A percentile compares a stretch with the other conserved stretches of the same genome.
Evolutionary conservation across 2,888 invertebrate genomes (phyloP).

Genomic region (Hypena proboscidalis): DNA sequence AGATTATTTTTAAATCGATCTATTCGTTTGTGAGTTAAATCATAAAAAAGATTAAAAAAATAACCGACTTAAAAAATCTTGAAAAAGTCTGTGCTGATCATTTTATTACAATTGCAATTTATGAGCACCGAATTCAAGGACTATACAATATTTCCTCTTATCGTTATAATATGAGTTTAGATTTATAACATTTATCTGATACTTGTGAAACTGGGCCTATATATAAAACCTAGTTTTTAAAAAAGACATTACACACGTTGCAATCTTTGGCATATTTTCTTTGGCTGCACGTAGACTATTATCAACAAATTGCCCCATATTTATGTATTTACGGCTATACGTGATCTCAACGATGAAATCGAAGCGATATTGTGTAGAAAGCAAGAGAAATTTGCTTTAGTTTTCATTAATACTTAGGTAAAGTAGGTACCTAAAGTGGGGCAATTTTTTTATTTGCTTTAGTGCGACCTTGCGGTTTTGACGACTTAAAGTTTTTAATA

Average conservation of each 20-base stretch:
- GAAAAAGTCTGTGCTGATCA: too few relatives aligned
- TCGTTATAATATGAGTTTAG: too few relatives aligned
- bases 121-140: too few relatives aligned
- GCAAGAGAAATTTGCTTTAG: constrained; percentile 17
- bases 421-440: constrained; percentile 13
- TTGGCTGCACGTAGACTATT: constrained; percentile 23
- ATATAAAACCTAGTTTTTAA: too few relatives aligned
- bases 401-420: constrained; percentile 17
- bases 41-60: too few relatives aligned
- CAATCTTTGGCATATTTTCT: constrained; percentile 11
- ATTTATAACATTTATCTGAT: too few relatives aligned
- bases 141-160: too few relatives aligned
- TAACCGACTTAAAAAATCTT: too few relatives aligned
- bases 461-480: constrained; percentile 19
- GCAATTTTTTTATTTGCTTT: constrained; percentile 1
- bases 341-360: constrained; percentile 27
- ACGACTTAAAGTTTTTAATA: background rate
- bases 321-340: constrained; percentile 27
- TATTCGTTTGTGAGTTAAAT: too few relatives aligned
- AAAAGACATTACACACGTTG: background rate
- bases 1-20: too few relatives aligned
- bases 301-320: constrained; percentile 30
- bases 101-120: too few relatives aligned
- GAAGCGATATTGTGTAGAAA: constrained; percentile 12
- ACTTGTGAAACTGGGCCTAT: too few relatives aligned